Percentiles rank a stretch among this genome's conserved stretches.
Evolutionary conservation across 2,888 invertebrate genomes (phyloP).

Genomic region (Perdita meconis): DNA sequence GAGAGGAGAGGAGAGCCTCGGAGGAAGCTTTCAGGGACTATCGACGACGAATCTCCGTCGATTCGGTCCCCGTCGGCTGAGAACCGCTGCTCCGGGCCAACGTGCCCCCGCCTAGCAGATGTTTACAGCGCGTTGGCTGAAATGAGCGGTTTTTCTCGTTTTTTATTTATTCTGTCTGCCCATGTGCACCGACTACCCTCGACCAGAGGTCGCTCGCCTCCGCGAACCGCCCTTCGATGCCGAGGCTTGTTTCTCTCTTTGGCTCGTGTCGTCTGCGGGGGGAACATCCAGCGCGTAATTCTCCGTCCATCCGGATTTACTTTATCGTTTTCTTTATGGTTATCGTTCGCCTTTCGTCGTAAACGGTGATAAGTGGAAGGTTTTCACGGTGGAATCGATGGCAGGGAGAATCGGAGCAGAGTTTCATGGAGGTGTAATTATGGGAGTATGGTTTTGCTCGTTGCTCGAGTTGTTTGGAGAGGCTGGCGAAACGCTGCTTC

Average conservation of each 20-base stretch:
- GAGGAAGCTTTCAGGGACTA: background rate
- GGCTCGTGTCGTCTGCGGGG: background rate
- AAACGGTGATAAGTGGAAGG: too few relatives aligned
- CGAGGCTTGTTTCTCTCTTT: constrained; percentile 38
- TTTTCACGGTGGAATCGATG: background rate
- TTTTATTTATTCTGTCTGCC: constrained; percentile 78
- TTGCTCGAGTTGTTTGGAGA: too few relatives aligned
- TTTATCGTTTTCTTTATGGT: constrained; percentile 17
- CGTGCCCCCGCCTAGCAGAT: constrained; percentile 81
- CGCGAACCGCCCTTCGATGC: constrained; percentile 63
- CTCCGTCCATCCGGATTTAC: constrained; percentile 17
- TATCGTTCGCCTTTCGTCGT: background rate
- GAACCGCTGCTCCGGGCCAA: constrained; percentile 72
- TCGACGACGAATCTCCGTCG: constrained; percentile 15
- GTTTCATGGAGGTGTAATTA: background rate
- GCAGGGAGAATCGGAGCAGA: background rate
- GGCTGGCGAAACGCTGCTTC: constrained; percentile 28
- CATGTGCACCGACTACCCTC: constrained; percentile 75
- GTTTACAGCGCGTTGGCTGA: constrained; percentile 79
- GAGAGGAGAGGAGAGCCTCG: background rate
- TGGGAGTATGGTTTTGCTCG: too few relatives aligned
- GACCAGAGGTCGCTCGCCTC: constrained; percentile 68
- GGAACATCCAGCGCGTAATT: constrained; percentile 11
- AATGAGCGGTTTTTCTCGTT: constrained; percentile 77
- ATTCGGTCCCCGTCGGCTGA: constrained; percentile 60